Percentiles rank a stretch among this genome's conserved stretches.
phyloP scores from a whole-genome alignment of 2,888 invertebrate species.

The Spisula subtruncata region DNA sequence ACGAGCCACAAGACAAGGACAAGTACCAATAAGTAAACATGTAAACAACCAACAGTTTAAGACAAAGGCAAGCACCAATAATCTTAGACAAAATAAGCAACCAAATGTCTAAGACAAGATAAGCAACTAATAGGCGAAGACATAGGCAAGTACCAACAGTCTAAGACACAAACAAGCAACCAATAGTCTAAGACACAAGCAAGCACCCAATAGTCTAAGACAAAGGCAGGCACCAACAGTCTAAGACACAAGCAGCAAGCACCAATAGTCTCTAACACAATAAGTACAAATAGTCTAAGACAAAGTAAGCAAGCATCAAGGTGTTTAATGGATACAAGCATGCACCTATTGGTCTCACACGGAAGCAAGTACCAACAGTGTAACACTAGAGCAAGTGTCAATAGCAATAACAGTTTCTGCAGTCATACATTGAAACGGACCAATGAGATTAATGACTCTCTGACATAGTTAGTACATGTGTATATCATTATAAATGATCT shows the following conservation, averaged over 20 bases:
- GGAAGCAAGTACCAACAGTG: neutral
- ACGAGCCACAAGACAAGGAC: neutral
- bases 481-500: constrained; percentile 49
- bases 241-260: neutral
- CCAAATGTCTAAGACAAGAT: neutral
- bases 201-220: neutral
- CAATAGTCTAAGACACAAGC: neutral
- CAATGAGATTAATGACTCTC: neutral
- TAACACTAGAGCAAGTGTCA: neutral
- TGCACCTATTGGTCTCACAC: neutral
- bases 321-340: neutral
- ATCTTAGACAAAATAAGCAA: neutral
- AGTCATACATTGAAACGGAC: neutral
- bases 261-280: neutral
- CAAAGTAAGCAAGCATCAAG: neutral
- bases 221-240: neutral
- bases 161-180: neutral
- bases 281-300: neutral
- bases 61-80: neutral
- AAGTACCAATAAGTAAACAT: neutral
- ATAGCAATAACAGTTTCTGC: neutral
- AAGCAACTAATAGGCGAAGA: neutral
- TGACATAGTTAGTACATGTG: constrained; percentile 38
- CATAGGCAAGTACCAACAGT: neutral
- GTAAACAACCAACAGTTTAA: neutral